These are phyloP conservation scores for Aromia moschata DNA, from an alignment of 2,888 invertebrate genomes.

Conservation along the genomic window DNA sequence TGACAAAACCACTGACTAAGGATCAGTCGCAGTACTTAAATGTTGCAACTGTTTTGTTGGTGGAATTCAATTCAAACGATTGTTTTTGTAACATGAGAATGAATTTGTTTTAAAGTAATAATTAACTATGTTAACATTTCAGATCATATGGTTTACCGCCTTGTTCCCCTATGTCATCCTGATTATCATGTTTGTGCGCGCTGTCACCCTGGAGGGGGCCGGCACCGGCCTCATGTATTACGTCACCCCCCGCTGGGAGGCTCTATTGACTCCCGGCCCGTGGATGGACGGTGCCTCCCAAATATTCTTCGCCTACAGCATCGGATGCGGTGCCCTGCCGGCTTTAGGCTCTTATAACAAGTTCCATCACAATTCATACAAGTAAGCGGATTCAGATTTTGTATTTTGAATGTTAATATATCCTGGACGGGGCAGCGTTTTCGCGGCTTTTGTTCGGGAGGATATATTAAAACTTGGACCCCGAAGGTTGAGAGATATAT, in stretches of 20 bases:
- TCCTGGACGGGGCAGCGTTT: neutral
- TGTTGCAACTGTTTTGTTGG: too few species aligned
- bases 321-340: conserved; percentile 79
- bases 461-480: conserved; percentile 18
- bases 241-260: conserved; percentile 71
- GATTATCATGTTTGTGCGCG: conserved; percentile 71
- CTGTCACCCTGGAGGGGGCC: conserved; percentile 75
- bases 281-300: conserved; percentile 84
- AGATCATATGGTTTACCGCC: conserved; percentile 81
- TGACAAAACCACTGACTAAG: too few species aligned
- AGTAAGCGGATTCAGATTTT: conserved; percentile 60
- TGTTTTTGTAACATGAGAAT: too few species aligned
- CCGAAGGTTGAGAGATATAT: conserved; percentile 6
- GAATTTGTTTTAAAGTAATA: too few species aligned
- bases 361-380: conserved; percentile 80
- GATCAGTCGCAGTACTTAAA: too few species aligned
- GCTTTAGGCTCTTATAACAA: conserved; percentile 80
- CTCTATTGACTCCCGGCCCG: conserved; percentile 65
- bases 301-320: conserved; percentile 82
- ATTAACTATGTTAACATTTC: too few species aligned
- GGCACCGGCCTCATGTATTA: conserved; percentile 72
- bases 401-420: conserved; percentile 13
- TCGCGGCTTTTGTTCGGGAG: conserved; percentile 1
- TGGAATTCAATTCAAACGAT: too few species aligned
- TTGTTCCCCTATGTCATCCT: conserved; percentile 78